A percentile compares a stretch with the other conserved stretches of the same genome.
These are phyloP conservation scores for Caenorhabditis doughertyi DNA, from an alignment of 2,888 invertebrate genomes.

Conservation along the genomic window DNA sequence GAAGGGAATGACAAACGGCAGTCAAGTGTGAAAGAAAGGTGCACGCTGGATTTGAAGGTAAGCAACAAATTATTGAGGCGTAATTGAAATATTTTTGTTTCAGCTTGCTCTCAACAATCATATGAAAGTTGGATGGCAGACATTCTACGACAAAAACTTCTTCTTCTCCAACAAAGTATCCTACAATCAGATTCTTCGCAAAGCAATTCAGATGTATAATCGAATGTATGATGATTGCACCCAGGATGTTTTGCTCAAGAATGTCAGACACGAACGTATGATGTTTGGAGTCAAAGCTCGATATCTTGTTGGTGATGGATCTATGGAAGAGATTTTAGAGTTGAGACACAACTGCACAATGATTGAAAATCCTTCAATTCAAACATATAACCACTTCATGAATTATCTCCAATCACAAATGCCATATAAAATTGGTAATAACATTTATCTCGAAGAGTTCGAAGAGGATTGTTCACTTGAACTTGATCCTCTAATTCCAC, in stretches of 20 bases:
- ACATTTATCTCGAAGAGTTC: not conserved
- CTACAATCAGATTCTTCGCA: conserved; percentile 43
- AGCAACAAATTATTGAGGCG: too few species aligned
- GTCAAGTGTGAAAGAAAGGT: conserved; percentile 36
- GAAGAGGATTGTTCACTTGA: not conserved
- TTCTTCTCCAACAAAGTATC: conserved; percentile 45
- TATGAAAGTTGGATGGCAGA: conserved; percentile 55
- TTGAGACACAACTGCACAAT: not conserved
- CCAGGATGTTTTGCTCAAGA: not conserved
- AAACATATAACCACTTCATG: conserved; percentile 38
- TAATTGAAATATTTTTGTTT: conserved; percentile 3
- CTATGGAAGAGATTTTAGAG: not conserved
- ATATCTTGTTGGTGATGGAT: not conserved
- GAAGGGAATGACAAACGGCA: conserved; percentile 25
- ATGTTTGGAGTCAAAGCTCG: conserved; percentile 7
- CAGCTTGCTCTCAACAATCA: conserved; percentile 37
- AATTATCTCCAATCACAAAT: not conserved
- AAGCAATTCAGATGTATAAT: conserved; percentile 35
- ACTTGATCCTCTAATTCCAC: not conserved
- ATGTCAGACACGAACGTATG: conserved; percentile 22
- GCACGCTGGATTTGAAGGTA: conserved; percentile 52
- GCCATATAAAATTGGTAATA: conserved; percentile 13
- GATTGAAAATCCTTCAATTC: conserved; percentile 13
- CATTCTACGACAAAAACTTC: conserved; percentile 49
- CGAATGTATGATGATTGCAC: not conserved